Conservation (phyloP, 2,888 invertebrate species). For the Monoplex corrugatus region DNA sequence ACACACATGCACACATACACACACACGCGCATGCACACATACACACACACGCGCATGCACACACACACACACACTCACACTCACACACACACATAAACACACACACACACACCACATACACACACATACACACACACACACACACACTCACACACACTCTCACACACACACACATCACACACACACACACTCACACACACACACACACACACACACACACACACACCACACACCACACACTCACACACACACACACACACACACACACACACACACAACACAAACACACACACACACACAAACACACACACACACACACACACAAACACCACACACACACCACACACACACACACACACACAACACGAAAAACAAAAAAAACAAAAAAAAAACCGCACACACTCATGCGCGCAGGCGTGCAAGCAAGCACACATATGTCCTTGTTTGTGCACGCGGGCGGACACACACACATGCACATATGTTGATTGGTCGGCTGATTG, state of each 20-base stretch:
- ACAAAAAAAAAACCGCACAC: too few relatives aligned
- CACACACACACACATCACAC: background rate
- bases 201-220: background rate
- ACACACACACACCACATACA: background rate
- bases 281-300: too few relatives aligned
- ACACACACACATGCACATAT: too few relatives aligned
- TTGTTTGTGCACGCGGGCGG: too few relatives aligned
- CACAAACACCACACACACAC: too few relatives aligned
- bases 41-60: background rate
- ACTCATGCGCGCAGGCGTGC: too few relatives aligned
- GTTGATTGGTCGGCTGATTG: too few relatives aligned
- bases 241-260: background rate
- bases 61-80: background rate
- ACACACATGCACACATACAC: constrained; percentile 4
- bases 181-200: background rate
- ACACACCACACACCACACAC: background rate
- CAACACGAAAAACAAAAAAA: too few relatives aligned
- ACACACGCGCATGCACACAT: background rate
- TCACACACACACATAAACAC: background rate
- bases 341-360: too few relatives aligned
- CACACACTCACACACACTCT: background rate
- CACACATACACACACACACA: background rate
- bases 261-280: too few relatives aligned
- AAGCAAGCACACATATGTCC: too few relatives aligned
- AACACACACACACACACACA: too few relatives aligned